Evolutionary conservation across 1,140 invertebrate genomes (phyloP).

Genomic region (Saccostrea cuccullata): DNA sequence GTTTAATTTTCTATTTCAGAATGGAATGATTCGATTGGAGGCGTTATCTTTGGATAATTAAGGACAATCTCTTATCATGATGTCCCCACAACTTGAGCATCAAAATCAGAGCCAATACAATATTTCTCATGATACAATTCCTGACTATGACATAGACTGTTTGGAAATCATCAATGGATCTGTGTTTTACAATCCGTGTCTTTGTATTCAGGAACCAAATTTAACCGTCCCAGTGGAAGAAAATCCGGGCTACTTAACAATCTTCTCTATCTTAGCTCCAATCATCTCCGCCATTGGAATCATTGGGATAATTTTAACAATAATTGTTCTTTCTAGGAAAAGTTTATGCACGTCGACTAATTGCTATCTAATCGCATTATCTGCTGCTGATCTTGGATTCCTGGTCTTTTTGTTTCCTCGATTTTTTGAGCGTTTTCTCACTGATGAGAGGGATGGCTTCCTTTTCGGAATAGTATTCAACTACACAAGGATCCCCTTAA

Average conservation of each 20-base stretch:
- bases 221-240: background rate
- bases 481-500: constrained; percentile 51
- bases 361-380: constrained; percentile 85
- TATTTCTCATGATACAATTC: background rate
- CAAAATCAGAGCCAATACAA: background rate
- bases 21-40: background rate
- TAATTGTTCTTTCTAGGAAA: constrained; percentile 85
- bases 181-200: background rate
- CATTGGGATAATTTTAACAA: constrained; percentile 85
- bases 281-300: constrained; percentile 78
- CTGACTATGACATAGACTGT: background rate
- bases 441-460: constrained; percentile 17
- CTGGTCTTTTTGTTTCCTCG: constrained; percentile 80
- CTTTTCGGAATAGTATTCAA: constrained; percentile 51
- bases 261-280: constrained; percentile 26
- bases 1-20: background rate
- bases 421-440: constrained; percentile 44
- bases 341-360: constrained; percentile 87
- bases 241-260: background rate
- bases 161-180: background rate
- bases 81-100: background rate
- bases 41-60: background rate
- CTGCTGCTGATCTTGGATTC: constrained; percentile 85
- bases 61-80: background rate
- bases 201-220: background rate